phyloP scores from a whole-genome alignment of 2,113 vertebrate genomes.

The Elgaria multicarinata region DNA sequence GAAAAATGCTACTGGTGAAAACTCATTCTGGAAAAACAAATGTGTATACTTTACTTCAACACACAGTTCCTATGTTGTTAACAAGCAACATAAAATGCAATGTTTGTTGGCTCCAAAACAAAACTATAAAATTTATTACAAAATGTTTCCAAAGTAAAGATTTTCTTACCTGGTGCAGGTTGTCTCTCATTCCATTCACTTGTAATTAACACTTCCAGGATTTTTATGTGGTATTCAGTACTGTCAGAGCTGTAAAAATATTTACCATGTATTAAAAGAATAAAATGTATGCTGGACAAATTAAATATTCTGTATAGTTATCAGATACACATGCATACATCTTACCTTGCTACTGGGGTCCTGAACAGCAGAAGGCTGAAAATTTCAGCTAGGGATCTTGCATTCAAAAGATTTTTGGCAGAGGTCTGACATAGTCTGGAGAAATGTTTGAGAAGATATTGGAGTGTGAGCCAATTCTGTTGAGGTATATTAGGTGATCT shows the following conservation, averaged over 20 bases:
- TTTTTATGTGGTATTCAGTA: conserved; percentile 87
- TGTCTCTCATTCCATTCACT: conserved; percentile 92
- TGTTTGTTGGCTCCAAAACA: not conserved
- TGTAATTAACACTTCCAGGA: conserved; percentile 90
- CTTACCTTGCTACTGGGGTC: conserved; percentile 83
- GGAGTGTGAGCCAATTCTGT: conserved; percentile 94
- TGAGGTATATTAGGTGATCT: conserved; percentile 86
- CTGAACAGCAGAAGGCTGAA: conserved; percentile 93
- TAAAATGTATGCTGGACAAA: not conserved
- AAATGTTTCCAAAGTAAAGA: conserved; percentile 14
- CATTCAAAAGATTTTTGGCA: conserved; percentile 88
- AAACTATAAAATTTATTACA: conserved; percentile 4
- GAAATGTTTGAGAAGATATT: conserved; percentile 94
- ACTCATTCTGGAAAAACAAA: not conserved
- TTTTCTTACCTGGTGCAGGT: conserved; percentile 89
- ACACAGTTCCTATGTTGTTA: not conserved
- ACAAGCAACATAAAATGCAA: not conserved
- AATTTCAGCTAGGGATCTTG: conserved; percentile 89
- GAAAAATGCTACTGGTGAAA: not conserved
- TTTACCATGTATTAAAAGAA: conserved; percentile 35
- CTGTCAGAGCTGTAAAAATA: conserved; percentile 86
- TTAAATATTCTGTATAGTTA: not conserved
- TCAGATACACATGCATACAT: conserved; percentile 14
- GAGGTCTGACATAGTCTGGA: conserved; percentile 87
- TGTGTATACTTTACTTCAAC: not conserved